phyloP scores from a whole-genome alignment of 2,888 invertebrate genomes.

The Tetramorium bicarinatum region DNA sequence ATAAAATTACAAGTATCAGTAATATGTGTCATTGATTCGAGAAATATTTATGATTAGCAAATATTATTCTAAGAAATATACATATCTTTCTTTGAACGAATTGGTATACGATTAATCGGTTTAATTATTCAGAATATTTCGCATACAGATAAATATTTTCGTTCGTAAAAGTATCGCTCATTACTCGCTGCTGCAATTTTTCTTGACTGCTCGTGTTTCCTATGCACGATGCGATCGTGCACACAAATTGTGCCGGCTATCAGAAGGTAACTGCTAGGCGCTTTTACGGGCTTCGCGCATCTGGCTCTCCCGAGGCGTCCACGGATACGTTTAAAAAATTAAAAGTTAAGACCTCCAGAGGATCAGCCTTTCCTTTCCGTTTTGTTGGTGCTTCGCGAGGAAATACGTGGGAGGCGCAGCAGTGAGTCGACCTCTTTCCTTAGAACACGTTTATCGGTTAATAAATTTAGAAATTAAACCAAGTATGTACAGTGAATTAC shows the following conservation, averaged over 20 bases:
- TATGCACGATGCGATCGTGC: slow-evolving; percentile 33
- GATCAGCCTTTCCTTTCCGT: background rate
- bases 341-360: slow-evolving; percentile 54
- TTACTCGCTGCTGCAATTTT: background rate
- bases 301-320: slow-evolving; percentile 41
- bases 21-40: background rate
- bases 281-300: slow-evolving; percentile 53
- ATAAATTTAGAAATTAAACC: slow-evolving; percentile 35
- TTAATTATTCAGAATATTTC: slow-evolving; percentile 3
- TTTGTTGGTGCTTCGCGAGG: slow-evolving; percentile 58
- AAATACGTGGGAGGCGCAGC: slow-evolving; percentile 39
- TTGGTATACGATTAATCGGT: background rate
- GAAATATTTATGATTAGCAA: background rate
- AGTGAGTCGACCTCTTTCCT: slow-evolving; percentile 4
- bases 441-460: slow-evolving; percentile 18
- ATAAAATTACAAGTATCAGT: background rate
- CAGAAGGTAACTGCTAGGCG: slow-evolving; percentile 23
- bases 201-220: slow-evolving; percentile 14
- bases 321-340: slow-evolving; percentile 59
- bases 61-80: background rate
- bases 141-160: background rate
- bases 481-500: background rate
- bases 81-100: background rate
- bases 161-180: slow-evolving; percentile 6
- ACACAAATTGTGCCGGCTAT: slow-evolving; percentile 37